phyloP scores from a whole-genome alignment of 2,797 vertebrate genomes.

The Karalla daura region DNA sequence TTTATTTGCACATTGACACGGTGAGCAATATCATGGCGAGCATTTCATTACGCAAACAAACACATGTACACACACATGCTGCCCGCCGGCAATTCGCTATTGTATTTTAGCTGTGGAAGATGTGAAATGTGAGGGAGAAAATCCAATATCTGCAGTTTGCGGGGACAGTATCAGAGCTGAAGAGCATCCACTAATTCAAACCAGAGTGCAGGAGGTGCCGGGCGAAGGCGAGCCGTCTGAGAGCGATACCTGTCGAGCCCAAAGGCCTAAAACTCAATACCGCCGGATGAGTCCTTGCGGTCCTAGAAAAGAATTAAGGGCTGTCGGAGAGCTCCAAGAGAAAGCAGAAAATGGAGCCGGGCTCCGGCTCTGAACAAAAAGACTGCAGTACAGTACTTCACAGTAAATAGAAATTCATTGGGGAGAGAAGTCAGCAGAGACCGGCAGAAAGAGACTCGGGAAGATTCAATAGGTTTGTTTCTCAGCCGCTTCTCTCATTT shows the following conservation, averaged over 20 bases:
- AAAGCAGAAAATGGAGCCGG: conserved; percentile 48
- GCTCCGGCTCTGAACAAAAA: conserved; percentile 30
- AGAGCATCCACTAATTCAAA: conserved; percentile 72
- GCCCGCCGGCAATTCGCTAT: conserved; percentile 56
- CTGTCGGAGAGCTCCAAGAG: conserved; percentile 46
- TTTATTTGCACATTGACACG: conserved; percentile 73
- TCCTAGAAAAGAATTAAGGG: conserved; percentile 57
- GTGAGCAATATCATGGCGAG: conserved; percentile 55
- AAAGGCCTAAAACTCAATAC: conserved; percentile 67
- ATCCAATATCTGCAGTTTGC: conserved; percentile 62
- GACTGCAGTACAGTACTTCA: conserved; percentile 36
- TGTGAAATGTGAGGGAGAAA: conserved; percentile 58
- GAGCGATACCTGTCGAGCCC: conserved; percentile 62
- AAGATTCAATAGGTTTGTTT: conserved; percentile 23
- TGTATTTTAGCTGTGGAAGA: conserved; percentile 64
- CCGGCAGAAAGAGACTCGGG: conserved; percentile 5
- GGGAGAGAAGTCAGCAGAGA: conserved; percentile 36
- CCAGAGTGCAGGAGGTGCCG: conserved; percentile 54
- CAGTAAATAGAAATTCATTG: conserved; percentile 43
- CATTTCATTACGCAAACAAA: conserved; percentile 66
- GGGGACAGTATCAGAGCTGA: conserved; percentile 64
- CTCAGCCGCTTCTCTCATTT: conserved; percentile 22
- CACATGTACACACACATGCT: conserved; percentile 45
- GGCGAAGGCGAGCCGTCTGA: conserved; percentile 48
- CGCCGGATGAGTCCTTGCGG: conserved; percentile 58